Evolutionary conservation across 2,888 invertebrate species (phyloP).

Genomic region (Drosophila paranaensis): DNA sequence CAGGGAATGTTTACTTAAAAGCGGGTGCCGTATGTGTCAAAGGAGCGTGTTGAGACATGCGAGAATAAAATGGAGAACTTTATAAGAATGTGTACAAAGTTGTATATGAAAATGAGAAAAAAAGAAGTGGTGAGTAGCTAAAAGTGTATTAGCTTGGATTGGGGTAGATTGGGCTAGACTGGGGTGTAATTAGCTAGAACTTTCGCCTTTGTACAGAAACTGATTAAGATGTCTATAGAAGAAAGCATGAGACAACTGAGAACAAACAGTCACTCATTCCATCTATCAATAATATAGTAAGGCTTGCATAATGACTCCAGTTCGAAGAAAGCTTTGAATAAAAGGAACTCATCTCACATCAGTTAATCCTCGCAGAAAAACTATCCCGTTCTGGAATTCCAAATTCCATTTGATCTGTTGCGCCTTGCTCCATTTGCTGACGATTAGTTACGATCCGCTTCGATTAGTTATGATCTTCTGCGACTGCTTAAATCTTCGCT

Average conservation of each 20-base stretch:
- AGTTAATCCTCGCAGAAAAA: not conserved
- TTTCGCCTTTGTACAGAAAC: no score
- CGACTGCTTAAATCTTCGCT: not conserved
- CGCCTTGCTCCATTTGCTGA: not conserved
- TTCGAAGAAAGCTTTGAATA: no score
- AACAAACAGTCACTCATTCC: no score
- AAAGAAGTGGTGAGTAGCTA: not conserved
- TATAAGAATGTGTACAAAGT: not conserved
- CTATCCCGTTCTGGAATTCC: not conserved
- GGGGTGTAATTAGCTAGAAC: no score
- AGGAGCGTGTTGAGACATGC: slow-evolving; percentile 10
- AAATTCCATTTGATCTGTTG: not conserved
- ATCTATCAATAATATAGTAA: no score
- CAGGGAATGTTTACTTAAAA: slow-evolving; percentile 8
- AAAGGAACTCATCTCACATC: no score
- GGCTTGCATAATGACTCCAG: no score
- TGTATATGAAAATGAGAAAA: not conserved
- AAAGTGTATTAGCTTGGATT: not conserved
- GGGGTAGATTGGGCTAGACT: not conserved
- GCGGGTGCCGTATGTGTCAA: slow-evolving; percentile 5
- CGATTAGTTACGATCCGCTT: not conserved
- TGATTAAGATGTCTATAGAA: no score
- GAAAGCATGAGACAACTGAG: no score
- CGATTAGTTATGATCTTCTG: not conserved
- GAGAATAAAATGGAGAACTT: not conserved